A percentile compares a stretch with the other conserved stretches of the same genome.
Conservation (phyloP, 2,797 vertebrate species). For the Mycteria americana region DNA sequence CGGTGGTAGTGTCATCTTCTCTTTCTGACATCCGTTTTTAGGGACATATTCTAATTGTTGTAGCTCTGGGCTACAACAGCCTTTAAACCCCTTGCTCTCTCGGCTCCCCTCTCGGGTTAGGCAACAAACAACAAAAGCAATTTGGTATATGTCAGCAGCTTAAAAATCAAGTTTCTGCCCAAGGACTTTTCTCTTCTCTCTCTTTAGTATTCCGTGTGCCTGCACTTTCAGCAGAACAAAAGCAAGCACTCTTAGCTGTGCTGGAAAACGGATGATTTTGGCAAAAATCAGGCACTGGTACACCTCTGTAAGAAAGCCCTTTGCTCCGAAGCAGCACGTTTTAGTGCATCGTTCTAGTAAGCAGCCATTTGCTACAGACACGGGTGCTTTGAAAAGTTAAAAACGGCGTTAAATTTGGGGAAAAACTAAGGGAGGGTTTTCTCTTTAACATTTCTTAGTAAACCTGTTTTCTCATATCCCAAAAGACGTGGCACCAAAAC, state of each 20-base stretch:
- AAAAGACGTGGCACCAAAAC: background rate
- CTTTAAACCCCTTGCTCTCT: background rate
- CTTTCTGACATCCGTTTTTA: background rate
- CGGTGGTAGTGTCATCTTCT: background rate
- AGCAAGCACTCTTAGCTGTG: background rate
- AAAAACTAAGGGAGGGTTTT: no score
- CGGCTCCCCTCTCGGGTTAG: background rate
- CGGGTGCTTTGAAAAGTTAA: no score
- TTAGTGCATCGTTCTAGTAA: no score
- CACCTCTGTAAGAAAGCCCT: no score
- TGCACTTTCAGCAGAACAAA: background rate
- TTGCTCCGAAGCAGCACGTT: no score
- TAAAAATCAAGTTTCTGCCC: background rate
- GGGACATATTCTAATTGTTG: background rate
- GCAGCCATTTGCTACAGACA: no score
- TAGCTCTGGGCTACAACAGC: no score
- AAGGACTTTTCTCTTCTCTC: background rate
- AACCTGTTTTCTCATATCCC: no score
- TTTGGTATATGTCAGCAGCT: background rate
- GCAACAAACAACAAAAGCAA: background rate
- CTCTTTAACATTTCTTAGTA: no score
- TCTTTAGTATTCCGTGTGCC: background rate
- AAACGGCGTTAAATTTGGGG: no score
- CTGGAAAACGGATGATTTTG: background rate
- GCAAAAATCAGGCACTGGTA: no score